A percentile compares a stretch with the other conserved stretches of the same genome.
Evolutionary conservation across 2,113 vertebrate species (phyloP).

Genomic region (Sciurus niger): DNA sequence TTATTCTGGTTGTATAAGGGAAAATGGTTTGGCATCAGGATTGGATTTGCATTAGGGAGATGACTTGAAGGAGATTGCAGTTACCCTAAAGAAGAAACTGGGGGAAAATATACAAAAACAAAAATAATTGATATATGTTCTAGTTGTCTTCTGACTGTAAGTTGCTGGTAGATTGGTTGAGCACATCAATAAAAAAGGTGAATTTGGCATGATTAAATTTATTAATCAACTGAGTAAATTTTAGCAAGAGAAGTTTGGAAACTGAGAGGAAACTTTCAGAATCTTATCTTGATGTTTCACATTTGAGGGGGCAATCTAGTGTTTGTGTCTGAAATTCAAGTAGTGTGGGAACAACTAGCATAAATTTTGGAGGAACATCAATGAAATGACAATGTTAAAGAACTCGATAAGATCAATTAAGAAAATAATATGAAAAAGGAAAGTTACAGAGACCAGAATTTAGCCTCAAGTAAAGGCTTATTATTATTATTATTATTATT

Average conservation of each 20-base stretch:
- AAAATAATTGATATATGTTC: neutral
- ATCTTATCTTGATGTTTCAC: neutral
- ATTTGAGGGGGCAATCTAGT: neutral
- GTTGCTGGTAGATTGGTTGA: too few species aligned
- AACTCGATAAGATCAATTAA: neutral
- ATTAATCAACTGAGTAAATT: neutral
- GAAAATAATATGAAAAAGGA: neutral
- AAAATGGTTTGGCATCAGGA: neutral
- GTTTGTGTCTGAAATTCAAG: too few species aligned
- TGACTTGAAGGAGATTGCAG: neutral
- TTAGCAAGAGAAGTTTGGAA: neutral
- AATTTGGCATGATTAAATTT: neutral
- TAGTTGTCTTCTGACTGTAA: neutral
- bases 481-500: too few species aligned
- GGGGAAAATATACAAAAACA: neutral
- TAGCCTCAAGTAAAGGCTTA: neutral
- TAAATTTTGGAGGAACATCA: neutral
- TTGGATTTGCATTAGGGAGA: neutral
- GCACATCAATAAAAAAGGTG: neutral
- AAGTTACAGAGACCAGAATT: neutral
- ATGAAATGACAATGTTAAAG: too few species aligned
- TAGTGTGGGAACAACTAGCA: too few species aligned
- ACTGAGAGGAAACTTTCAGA: neutral
- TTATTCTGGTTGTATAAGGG: neutral
- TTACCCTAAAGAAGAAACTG: neutral